Evolutionary conservation across 2,113 vertebrate species (phyloP).

Genomic region (Micronycteris hirsuta): DNA sequence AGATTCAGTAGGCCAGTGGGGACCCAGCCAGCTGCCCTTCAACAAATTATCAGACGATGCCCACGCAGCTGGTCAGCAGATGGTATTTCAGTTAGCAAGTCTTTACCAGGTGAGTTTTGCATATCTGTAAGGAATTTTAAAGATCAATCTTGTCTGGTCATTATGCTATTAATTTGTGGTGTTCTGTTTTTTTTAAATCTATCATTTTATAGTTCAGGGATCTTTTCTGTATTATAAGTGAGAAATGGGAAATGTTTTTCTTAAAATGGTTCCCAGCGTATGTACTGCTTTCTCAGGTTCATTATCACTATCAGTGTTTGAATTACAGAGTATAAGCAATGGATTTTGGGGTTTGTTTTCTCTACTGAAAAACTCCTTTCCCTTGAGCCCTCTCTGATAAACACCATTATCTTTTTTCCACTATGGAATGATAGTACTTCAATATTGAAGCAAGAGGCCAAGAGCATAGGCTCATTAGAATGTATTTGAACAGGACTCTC

Average conservation of each 20-base stretch:
- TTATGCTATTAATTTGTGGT: background rate
- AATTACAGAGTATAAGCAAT: background rate
- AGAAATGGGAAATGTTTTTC: background rate
- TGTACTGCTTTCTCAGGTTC: background rate
- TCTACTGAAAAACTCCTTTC: background rate
- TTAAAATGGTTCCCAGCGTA: background rate
- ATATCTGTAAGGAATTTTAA: background rate
- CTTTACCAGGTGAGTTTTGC: background rate
- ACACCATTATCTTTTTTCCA: background rate
- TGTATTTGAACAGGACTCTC: conserved; percentile 1
- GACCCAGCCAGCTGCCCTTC: background rate
- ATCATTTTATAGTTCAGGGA: background rate
- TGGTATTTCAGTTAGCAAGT: background rate
- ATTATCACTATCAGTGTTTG: background rate
- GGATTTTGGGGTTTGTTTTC: background rate
- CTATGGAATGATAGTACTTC: background rate
- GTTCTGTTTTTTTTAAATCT: background rate
- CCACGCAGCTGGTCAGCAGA: background rate
- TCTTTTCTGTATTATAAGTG: background rate
- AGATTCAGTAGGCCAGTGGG: background rate
- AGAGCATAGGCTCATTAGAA: conserved; percentile 6
- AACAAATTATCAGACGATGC: background rate
- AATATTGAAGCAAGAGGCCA: background rate
- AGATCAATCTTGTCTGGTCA: background rate
- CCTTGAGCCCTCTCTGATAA: background rate